Evolutionary conservation across 2,113 vertebrate genomes (phyloP).

Genomic region (Rhinolophus ferrumequinum): DNA sequence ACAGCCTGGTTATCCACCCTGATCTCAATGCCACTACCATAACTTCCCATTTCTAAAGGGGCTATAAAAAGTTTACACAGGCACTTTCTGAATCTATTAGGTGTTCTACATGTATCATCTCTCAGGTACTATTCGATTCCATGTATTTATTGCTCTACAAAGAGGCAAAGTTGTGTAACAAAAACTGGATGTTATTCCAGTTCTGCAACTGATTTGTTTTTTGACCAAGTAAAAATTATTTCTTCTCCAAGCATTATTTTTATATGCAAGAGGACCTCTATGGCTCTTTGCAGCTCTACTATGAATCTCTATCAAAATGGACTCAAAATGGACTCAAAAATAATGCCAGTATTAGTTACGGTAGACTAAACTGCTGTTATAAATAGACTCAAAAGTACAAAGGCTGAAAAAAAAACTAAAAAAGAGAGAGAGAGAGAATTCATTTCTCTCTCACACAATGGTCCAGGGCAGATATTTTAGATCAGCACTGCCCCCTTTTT

Average conservation of each 20-base stretch:
- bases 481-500: not conserved
- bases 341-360: not conserved
- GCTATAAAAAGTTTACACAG: not conserved
- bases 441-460: not conserved
- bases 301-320: not conserved
- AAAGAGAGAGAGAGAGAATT: not conserved
- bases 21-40: not conserved
- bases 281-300: not conserved
- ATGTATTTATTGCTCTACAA: not conserved
- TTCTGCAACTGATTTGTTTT: not conserved
- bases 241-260: not conserved
- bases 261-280: not conserved
- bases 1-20: not conserved
- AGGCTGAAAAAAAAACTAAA: too few relatives aligned
- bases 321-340: not conserved
- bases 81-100: not conserved
- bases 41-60: not conserved
- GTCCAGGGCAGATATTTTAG: not conserved
- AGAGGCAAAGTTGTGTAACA: not conserved
- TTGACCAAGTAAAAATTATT: constrained; percentile 17
- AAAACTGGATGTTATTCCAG: constrained; percentile 39
- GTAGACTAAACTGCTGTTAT: not conserved
- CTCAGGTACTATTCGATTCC: not conserved
- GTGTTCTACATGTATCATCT: not conserved
- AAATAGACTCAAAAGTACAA: not conserved